Evolutionary conservation across 2,888 invertebrate species (phyloP).

Genomic region (Zygothrica quintamaculata): DNA sequence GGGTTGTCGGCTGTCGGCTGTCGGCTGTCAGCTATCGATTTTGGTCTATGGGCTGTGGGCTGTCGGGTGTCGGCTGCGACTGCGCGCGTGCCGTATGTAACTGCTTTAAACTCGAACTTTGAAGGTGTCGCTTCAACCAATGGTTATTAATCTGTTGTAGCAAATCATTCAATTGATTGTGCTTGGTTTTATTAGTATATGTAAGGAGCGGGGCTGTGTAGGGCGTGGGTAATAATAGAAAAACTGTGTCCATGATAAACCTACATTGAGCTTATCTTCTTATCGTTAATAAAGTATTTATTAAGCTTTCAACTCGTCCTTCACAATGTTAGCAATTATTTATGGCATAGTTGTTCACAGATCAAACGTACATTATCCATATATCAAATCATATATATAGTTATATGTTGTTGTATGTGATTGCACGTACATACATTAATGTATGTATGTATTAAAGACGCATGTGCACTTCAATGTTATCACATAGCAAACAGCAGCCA

Average conservation of each 20-base stretch:
- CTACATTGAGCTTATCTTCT: constrained; percentile 32
- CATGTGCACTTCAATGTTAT: too few species aligned
- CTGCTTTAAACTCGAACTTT: neutral
- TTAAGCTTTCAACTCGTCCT: constrained; percentile 35
- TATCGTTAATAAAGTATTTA: constrained; percentile 54
- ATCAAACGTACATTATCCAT: neutral
- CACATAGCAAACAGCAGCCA: constrained; percentile 40
- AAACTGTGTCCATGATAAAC: constrained; percentile 16
- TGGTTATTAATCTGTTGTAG: constrained; percentile 20
- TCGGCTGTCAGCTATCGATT: too few species aligned
- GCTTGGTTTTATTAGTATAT: too few species aligned
- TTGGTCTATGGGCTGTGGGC: too few species aligned
- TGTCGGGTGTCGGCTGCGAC: constrained; percentile 46
- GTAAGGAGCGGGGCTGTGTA: constrained; percentile 14
- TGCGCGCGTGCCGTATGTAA: constrained; percentile 64
- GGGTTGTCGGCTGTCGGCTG: too few species aligned
- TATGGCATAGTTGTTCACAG: constrained; percentile 11
- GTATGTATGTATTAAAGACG: too few species aligned
- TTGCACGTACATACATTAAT: too few species aligned
- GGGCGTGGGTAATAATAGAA: too few species aligned
- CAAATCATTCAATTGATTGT: constrained; percentile 7
- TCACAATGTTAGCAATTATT: constrained; percentile 33
- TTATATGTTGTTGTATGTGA: neutral
- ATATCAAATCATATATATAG: constrained; percentile 1
- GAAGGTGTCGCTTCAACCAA: constrained; percentile 8